Evolutionary conservation across 1,140 invertebrate genomes (phyloP).

Genomic region (Drosophila serrata): DNA sequence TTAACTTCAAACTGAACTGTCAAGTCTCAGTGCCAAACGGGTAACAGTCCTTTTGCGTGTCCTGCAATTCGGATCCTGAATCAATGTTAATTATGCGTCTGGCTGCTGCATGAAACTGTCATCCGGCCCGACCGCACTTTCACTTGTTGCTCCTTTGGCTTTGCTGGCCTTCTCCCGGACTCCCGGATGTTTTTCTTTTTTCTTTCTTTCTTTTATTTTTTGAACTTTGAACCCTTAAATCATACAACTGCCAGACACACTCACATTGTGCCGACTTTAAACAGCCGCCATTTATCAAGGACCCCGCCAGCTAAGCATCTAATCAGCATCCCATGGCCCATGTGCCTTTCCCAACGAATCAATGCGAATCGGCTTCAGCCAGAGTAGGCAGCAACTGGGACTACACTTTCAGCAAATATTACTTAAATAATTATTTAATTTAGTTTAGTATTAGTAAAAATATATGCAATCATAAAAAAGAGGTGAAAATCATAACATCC

Average conservation of each 20-base stretch:
- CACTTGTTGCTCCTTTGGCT: conserved; percentile 48
- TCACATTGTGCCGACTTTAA: conserved; percentile 35
- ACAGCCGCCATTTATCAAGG: conserved; percentile 71
- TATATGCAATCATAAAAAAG: too few relatives aligned
- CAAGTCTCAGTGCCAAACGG: background rate
- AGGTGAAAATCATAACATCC: background rate
- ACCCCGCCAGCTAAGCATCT: conserved; percentile 62
- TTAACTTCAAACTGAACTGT: too few relatives aligned
- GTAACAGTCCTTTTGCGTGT: background rate
- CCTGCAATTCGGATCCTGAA: conserved; percentile 15
- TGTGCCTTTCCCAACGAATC: conserved; percentile 65
- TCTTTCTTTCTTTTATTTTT: background rate
- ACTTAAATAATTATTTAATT: background rate
- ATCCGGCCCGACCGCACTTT: background rate
- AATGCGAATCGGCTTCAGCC: conserved; percentile 66
- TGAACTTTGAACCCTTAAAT: conserved; percentile 75
- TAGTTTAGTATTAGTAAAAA: background rate
- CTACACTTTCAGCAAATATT: conserved; percentile 16
- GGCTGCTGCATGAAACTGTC: conserved; percentile 50
- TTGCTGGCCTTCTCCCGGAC: background rate
- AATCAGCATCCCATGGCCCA: conserved; percentile 65
- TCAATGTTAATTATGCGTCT: conserved; percentile 69
- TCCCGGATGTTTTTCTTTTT: background rate
- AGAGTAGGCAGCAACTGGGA: conserved; percentile 59
- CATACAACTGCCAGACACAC: conserved; percentile 62